phyloP scores from a whole-genome alignment of 2,797 vertebrate species.

The Lepilemur ruficaudatus region DNA sequence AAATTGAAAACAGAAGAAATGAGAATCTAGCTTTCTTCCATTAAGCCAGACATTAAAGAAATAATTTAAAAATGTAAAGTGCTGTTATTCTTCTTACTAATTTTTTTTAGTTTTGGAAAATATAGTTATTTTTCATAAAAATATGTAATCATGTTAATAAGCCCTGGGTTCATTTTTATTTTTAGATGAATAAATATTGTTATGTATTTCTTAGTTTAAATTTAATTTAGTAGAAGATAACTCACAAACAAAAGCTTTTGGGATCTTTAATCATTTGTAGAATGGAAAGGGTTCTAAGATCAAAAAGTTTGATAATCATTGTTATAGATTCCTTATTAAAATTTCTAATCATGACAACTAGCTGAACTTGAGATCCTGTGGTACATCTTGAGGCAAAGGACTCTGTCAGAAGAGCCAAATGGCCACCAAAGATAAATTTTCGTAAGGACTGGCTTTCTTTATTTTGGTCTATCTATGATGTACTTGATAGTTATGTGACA shows the following conservation, averaged over 20 bases:
- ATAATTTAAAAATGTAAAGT: not conserved
- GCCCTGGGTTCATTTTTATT: not conserved
- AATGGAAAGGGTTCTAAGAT: not conserved
- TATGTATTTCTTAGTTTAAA: slow-evolving; percentile 18
- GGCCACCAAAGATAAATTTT: not conserved
- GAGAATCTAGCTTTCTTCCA: not conserved
- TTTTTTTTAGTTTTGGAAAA: not conserved
- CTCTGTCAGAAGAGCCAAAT: not conserved
- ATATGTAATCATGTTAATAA: not conserved
- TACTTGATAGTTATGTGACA: not conserved
- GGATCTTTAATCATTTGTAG: not conserved
- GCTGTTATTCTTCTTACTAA: not conserved
- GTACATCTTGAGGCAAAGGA: not conserved
- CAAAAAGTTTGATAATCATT: not conserved
- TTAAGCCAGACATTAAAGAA: not conserved
- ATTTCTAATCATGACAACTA: not conserved
- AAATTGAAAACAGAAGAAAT: not conserved
- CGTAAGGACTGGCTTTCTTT: not conserved
- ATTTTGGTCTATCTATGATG: not conserved
- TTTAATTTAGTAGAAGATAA: not conserved
- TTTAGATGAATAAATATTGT: slow-evolving; percentile 35
- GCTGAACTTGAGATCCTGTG: not conserved
- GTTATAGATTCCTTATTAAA: not conserved
- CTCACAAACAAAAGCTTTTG: not conserved
- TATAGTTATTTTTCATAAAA: not conserved